Conservation (phyloP, 2,113 vertebrate species). For the Prolemur simus region DNA sequence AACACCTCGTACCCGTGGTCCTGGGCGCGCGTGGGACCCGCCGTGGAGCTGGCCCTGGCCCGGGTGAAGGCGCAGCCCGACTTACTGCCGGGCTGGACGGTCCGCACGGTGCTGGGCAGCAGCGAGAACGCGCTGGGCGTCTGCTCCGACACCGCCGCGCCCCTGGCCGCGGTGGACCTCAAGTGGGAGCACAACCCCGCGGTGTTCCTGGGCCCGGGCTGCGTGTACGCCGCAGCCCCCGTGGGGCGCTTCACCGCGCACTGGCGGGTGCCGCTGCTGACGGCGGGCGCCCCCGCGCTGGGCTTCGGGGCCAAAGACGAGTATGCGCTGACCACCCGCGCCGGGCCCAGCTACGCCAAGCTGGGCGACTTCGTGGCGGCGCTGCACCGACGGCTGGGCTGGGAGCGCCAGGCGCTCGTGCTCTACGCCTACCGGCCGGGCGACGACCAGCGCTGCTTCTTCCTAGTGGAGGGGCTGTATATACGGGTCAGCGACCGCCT, state of each 20-base stretch:
- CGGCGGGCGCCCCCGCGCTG: conserved; percentile 89
- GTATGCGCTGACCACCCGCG: conserved; percentile 89
- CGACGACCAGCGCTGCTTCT: conserved; percentile 89
- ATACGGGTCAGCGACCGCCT: conserved; percentile 77
- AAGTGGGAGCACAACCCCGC: conserved; percentile 87
- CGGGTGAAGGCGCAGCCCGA: conserved; percentile 81
- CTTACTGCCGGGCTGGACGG: conserved; percentile 83
- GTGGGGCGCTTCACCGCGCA: conserved; percentile 92
- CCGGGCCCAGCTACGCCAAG: conserved; percentile 93
- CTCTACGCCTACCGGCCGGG: conserved; percentile 87
- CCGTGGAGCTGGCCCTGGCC: conserved; percentile 85
- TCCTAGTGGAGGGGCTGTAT: conserved; percentile 92
- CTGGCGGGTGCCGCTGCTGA: conserved; percentile 93
- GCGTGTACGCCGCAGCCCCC: conserved; percentile 91
- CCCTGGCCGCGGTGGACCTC: conserved; percentile 92
- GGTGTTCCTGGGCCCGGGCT: conserved; percentile 93
- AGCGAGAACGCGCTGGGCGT: conserved; percentile 89
- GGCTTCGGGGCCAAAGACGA: conserved; percentile 86
- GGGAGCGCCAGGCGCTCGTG: conserved; percentile 88
- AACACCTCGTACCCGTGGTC: conserved; percentile 95
- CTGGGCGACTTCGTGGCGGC: conserved; percentile 89
- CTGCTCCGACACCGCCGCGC: conserved; percentile 92
- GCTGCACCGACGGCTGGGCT: conserved; percentile 90
- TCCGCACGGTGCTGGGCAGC: conserved; percentile 86
- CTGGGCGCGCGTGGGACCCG: conserved; percentile 93